phyloP scores from a whole-genome alignment of 2,888 invertebrate genomes.

The Phyto melanocephala region DNA sequence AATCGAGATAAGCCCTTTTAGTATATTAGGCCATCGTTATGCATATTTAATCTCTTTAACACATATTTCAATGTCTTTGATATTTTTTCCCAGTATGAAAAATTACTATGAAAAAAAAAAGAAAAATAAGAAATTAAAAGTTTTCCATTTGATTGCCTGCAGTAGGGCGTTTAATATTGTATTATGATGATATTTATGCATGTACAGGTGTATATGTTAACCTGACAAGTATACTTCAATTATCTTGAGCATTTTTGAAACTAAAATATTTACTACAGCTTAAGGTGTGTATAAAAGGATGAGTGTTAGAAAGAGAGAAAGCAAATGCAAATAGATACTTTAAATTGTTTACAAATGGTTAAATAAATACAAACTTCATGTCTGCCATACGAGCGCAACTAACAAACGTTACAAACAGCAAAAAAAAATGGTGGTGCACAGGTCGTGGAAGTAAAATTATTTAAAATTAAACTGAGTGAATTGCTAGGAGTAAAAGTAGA shows the following conservation, averaged over 20 bases:
- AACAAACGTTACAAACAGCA: background rate
- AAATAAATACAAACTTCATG: slow-evolving; percentile 44
- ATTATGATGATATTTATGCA: background rate
- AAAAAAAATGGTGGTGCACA: background rate
- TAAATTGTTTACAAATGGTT: slow-evolving; percentile 44
- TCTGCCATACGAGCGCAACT: background rate
- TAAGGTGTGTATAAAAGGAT: background rate
- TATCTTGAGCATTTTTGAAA: slow-evolving; percentile 10
- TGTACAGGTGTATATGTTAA: background rate
- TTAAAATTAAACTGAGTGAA: background rate
- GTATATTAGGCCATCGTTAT: too few relatives aligned
- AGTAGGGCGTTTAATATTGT: background rate
- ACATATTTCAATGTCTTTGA: background rate
- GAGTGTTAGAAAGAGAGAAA: background rate
- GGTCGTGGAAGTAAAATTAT: background rate
- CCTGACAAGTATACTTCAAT: slow-evolving; percentile 30
- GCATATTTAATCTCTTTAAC: slow-evolving; percentile 21
- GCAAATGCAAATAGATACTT: slow-evolving; percentile 32
- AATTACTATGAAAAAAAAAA: background rate
- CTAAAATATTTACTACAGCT: background rate
- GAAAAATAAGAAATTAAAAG: background rate
- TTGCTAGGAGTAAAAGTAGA: background rate
- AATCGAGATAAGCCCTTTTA: too few relatives aligned
- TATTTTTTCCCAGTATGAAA: background rate
- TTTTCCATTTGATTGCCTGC: slow-evolving; percentile 34